Base-by-base conservation (phyloP, 2,797 vertebrate species). In the Tapirus indicus region DNA sequence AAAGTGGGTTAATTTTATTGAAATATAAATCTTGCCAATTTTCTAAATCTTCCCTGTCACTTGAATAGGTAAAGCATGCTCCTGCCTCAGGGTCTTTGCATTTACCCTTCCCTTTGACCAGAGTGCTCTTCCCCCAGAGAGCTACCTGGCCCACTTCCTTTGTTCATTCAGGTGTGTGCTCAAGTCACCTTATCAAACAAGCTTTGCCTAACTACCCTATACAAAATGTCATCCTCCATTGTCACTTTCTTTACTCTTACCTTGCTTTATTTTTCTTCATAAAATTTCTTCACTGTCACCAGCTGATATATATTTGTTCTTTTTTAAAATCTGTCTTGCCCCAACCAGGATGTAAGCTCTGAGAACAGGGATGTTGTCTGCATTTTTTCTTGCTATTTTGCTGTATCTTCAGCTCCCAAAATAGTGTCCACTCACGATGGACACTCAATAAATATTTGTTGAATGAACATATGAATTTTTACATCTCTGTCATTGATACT, bases 211-310 rank as follows among this genome's bases (percentile, higher is more conserved):
- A 91, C 62, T 49, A 83, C 23, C 6, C 41, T 62, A 47, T 8
- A 23, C 32, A 84, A 94, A 95, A 72, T 52, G 49, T 58, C 69
- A 83, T 23, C 14, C 16, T 89, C 62, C 74, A 38, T 2, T 27
- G 78, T 69, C 32, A 68, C 23, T 35, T 66, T 82, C 27, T 85
- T 88, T 86, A 56, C 60, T 91, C 27, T 88, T 91, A 78, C 9
- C 54, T 84, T 60, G 25, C 18, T 88, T 93, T 78, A 83, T 82
- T 92, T 88, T 62, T 75, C 82, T 88, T 91, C 69, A 83, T 44
- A 68, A 74, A 94, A 69, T 79, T 35, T 80, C 69, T 68, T 77
- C 20, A 56, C 56, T 69, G n/a, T 75, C 52, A 88, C 38, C 44
- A 85, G 41, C 38, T 44, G 64, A 44, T 5, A 38, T 75, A 79